These are phyloP conservation scores for Eumerus sabulonum DNA, from an alignment of 2,888 invertebrate genomes.

Conservation along the genomic window DNA sequence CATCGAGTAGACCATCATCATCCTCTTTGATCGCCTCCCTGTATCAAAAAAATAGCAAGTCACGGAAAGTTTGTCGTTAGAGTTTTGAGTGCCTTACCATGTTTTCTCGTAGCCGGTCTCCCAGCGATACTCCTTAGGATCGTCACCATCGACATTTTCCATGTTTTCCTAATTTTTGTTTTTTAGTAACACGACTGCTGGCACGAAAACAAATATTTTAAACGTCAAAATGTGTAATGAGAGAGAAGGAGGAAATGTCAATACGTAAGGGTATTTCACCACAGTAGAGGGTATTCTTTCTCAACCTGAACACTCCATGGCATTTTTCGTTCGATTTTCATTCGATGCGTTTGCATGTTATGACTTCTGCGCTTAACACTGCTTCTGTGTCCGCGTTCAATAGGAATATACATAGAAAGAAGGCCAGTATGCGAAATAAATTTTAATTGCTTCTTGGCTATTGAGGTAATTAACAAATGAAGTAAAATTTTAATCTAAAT, in stretches of 20 bases:
- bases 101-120: slow-evolving; percentile 97
- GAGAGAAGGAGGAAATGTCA: slow-evolving; percentile 6
- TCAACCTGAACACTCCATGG: too few relatives aligned
- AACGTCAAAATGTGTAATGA: slow-evolving; percentile 11
- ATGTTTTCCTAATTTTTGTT: slow-evolving; percentile 60
- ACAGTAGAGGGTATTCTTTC: neutral
- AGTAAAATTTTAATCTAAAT: too few relatives aligned
- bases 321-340: slow-evolving; percentile 27
- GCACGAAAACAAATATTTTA: slow-evolving; percentile 4
- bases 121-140: slow-evolving; percentile 95
- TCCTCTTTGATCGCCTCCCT: slow-evolving; percentile 98
- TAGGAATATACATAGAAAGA: too few relatives aligned
- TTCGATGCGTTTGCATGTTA: too few relatives aligned
- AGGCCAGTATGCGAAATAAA: too few relatives aligned
- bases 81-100: slow-evolving; percentile 82
- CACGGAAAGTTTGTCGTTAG: neutral
- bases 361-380: too few relatives aligned
- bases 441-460: too few relatives aligned
- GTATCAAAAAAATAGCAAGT: slow-evolving; percentile 54
- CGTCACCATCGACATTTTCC: slow-evolving; percentile 85
- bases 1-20: slow-evolving; percentile 94
- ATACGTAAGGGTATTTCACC: slow-evolving; percentile 4
- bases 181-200: slow-evolving; percentile 7
- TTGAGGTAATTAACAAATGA: too few relatives aligned
- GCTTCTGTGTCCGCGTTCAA: too few relatives aligned